Base-by-base conservation (phyloP, 2,797 vertebrate genomes). In the Sebastes vulpes region DNA sequence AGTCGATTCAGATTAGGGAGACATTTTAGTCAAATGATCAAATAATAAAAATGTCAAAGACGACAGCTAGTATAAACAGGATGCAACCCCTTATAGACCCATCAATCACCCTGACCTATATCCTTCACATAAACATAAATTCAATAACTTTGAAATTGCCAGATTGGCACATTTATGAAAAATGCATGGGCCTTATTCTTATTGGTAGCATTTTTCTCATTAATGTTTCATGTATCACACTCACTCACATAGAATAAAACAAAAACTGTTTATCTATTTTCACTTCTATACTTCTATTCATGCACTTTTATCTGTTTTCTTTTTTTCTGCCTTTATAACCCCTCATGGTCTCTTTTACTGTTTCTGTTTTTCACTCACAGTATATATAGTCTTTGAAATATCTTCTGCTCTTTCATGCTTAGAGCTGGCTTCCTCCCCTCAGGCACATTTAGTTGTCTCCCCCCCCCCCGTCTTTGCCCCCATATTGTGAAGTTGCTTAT, bases 281-380 rank as follows among this genome's bases (percentile, higher is more conserved):
- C 20, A 5, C 14, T 31, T 53, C 25, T n/a, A 5, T 25, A 18
- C 48, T 20, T 50, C 1, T 29, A 2, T 60, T 26, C 11, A 23
- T 29, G 26, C 10, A 48, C 18, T 70, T 64, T 6, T 18, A 14
- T 20, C 2, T 52, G 16, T 23, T 10, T 10, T n/a, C 18, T 42
- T 9, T 53, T 52, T 68, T 68, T 16, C 23, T 56, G 31, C 52
- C 20, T 76, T 68, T 71, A 54, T 26, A 48, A 59, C 35, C 66
- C 35, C 9, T 31, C 21, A 25, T 29, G 42, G 42, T 59, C 25
- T 65, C 35, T 72, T 32, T 63, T 26, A 18, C 54, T 8, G 32
- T 65, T 63, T 75, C 9, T 72, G 21, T 84, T 84, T 87, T 83
- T 61, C 68, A 79, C 72, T 76, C 54, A 78, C 11, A 20, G 52